Evolutionary conservation across 2,113 vertebrate species (phyloP).

Genomic region (Podiceps cristatus): DNA sequence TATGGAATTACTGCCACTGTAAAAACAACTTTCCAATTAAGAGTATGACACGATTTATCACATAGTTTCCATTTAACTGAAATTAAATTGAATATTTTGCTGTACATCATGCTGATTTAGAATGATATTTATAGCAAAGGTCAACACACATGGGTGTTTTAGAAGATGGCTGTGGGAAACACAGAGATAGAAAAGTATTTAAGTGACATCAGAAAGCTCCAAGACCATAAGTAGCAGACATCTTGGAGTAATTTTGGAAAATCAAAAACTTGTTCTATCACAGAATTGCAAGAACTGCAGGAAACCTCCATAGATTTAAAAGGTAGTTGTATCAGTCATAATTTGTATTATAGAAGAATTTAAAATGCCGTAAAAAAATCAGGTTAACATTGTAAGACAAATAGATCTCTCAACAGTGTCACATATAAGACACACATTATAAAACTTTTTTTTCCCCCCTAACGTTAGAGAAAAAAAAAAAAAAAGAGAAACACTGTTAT

Average conservation of each 20-base stretch:
- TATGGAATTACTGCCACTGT: background rate
- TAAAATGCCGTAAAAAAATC: background rate
- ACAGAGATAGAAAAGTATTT: background rate
- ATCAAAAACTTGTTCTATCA: background rate
- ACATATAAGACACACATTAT: background rate
- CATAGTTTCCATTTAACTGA: slow-evolving; percentile 45
- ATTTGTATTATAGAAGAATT: background rate
- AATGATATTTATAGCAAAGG: slow-evolving; percentile 26
- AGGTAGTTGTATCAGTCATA: background rate
- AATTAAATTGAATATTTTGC: slow-evolving; percentile 35
- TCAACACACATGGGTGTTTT: background rate
- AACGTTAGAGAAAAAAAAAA: background rate
- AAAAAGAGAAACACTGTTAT: background rate
- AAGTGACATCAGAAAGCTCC: background rate
- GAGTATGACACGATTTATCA: slow-evolving; percentile 41
- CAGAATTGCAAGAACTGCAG: background rate
- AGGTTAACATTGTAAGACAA: background rate
- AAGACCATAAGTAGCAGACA: background rate
- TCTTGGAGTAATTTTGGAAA: background rate
- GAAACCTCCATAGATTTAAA: background rate
- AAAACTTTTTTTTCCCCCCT: background rate
- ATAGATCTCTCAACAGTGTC: background rate
- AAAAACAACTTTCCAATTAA: slow-evolving; percentile 46
- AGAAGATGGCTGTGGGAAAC: background rate
- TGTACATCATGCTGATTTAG: slow-evolving; percentile 18